Percentiles rank a stretch among this genome's conserved stretches.
These are phyloP conservation scores for Hyla sarda DNA, from an alignment of 2,113 vertebrate genomes.

Conservation along the genomic window DNA sequence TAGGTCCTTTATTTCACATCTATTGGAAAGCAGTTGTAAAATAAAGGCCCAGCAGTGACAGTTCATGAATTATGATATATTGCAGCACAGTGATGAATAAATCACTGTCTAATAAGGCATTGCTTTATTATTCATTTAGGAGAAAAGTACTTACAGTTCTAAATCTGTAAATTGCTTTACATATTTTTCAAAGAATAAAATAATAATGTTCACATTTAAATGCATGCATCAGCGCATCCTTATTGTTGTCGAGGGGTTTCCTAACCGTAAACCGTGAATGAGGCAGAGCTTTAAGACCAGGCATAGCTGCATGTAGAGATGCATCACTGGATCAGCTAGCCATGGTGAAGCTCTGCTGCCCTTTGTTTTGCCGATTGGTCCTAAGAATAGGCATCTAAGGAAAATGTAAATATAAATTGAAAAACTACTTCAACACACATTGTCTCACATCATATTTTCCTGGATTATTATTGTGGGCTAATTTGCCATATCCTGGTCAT, in stretches of 20 bases:
- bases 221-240: neutral
- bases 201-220: neutral
- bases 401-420: too few species aligned
- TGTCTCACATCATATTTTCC: too few species aligned
- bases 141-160: neutral
- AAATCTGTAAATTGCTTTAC: neutral
- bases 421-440: too few species aligned
- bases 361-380: neutral
- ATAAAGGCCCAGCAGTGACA: neutral
- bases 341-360: neutral
- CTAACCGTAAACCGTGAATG: neutral
- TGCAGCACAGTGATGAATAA: neutral
- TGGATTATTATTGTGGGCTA: too few species aligned
- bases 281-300: too few species aligned
- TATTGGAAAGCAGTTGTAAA: neutral
- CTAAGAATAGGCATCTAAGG: too few species aligned
- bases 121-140: neutral
- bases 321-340: too few species aligned
- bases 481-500: too few species aligned
- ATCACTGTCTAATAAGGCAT: constrained; percentile 15
- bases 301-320: too few species aligned
- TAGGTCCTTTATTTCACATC: neutral
- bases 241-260: neutral
- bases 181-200: neutral
- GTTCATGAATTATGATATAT: constrained; percentile 5